phyloP scores from a whole-genome alignment of 2,797 vertebrate genomes.

The Gymnopithys bicolor region DNA sequence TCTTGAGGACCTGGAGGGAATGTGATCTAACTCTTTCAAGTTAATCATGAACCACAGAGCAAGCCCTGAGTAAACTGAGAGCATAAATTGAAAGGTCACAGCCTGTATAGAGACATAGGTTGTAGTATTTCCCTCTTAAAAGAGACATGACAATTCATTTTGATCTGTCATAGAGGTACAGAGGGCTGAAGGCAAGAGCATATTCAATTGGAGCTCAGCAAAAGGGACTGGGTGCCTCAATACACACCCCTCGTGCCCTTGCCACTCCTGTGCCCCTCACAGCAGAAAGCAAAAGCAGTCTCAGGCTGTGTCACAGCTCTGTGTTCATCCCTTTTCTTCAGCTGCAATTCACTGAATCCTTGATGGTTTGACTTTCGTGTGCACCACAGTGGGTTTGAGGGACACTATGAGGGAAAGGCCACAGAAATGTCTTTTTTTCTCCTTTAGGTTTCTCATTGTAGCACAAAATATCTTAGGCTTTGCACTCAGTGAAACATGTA shows the following conservation, averaged over 20 bases:
- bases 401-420: background rate
- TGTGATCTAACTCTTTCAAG: slow-evolving; percentile 42
- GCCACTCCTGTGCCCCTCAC: background rate
- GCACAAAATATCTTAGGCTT: background rate
- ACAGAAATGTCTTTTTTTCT: background rate
- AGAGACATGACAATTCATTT: slow-evolving; percentile 24
- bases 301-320: background rate
- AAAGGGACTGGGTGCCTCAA: background rate
- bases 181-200: background rate
- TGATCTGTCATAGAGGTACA: background rate
- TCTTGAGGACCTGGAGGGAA: background rate
- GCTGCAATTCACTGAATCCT: background rate
- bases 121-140: slow-evolving; percentile 3
- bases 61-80: slow-evolving; percentile 48
- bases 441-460: background rate
- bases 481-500: background rate
- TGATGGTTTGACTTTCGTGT: background rate
- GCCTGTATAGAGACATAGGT: slow-evolving; percentile 7
- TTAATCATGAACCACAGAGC: slow-evolving; percentile 55
- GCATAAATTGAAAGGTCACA: slow-evolving; percentile 62
- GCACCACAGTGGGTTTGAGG: background rate
- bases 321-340: background rate
- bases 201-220: background rate
- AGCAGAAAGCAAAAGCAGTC: background rate
- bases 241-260: fast-evolving